A percentile compares a stretch with the other conserved stretches of the same genome.
Evolutionary conservation across 2,113 vertebrate genomes (phyloP).

Genomic region (Capreolus pygargus): DNA sequence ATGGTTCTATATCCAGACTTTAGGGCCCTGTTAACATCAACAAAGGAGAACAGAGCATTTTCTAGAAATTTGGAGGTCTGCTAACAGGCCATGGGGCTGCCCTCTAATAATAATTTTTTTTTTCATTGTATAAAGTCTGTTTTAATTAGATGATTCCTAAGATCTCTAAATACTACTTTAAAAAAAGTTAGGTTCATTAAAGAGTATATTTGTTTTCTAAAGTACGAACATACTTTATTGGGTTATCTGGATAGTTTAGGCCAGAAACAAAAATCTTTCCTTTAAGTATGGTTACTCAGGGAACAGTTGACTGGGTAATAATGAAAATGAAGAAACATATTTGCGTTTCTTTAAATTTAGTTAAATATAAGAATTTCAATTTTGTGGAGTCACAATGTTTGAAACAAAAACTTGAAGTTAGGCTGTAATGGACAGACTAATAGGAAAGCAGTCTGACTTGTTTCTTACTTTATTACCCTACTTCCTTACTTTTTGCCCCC

Average conservation of each 20-base stretch:
- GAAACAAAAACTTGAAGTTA: not conserved
- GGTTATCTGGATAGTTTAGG: not conserved
- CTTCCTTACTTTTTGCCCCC: not conserved
- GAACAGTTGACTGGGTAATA: not conserved
- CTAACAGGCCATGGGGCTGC: not conserved
- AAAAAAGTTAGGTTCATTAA: not conserved
- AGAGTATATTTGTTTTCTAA: not conserved
- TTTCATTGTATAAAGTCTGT: not conserved
- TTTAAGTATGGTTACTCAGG: not conserved
- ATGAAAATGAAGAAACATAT: not conserved
- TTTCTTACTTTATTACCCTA: not conserved
- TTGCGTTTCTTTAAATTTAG: conserved; percentile 14
- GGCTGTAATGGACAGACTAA: not conserved
- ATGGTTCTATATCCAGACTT: not conserved
- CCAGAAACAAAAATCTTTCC: not conserved
- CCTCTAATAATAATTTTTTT: not conserved
- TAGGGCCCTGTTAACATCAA: not conserved
- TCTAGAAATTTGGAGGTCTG: not conserved
- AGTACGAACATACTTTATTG: not conserved
- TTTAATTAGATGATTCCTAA: not conserved
- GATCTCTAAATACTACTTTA: not conserved
- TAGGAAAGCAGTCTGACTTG: not conserved
- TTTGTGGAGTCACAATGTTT: not conserved
- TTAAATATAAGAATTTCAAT: not conserved
- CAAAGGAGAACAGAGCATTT: not conserved